Evolutionary conservation across 2,113 vertebrate species (phyloP).

Genomic region (Nerophis lumbriciformis): DNA sequence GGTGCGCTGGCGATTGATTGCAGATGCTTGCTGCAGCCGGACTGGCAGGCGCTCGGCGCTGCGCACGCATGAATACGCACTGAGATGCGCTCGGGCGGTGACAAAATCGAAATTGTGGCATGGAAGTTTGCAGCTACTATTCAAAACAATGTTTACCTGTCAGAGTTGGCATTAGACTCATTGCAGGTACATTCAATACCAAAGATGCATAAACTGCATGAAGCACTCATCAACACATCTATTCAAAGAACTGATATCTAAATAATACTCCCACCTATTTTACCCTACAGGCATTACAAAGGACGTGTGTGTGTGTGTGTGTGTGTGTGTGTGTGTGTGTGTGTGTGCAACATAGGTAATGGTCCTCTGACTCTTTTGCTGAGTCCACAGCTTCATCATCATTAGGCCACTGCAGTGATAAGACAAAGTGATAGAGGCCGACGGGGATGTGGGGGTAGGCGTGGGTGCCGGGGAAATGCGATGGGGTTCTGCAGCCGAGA

Average conservation of each 20-base stretch:
- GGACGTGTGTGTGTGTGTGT: neutral
- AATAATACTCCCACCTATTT: constrained; percentile 29
- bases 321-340: neutral
- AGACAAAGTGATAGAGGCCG: constrained; percentile 55
- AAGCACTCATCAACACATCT: constrained; percentile 31
- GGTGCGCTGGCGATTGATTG: no score
- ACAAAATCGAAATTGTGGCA: no score
- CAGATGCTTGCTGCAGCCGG: no score
- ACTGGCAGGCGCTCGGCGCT: no score
- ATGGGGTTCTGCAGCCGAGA: constrained; percentile 34
- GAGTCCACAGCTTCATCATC: constrained; percentile 68
- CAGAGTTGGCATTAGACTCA: constrained; percentile 5
- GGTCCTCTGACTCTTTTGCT: constrained; percentile 56
- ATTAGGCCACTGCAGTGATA: constrained; percentile 59
- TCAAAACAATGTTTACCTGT: no score
- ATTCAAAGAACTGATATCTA: constrained; percentile 27
- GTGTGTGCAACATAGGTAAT: constrained; percentile 38
- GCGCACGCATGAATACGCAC: no score
- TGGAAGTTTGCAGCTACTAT: no score
- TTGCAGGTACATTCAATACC: constrained; percentile 12
- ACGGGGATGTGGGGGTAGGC: constrained; percentile 13
- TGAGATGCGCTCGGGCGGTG: no score
- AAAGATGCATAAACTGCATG: constrained; percentile 16
- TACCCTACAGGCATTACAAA: constrained; percentile 24
- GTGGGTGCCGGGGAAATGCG: constrained; percentile 25